Conservation (phyloP, 1,140 invertebrate species). For the Teleogryllus occipitalis region DNA sequence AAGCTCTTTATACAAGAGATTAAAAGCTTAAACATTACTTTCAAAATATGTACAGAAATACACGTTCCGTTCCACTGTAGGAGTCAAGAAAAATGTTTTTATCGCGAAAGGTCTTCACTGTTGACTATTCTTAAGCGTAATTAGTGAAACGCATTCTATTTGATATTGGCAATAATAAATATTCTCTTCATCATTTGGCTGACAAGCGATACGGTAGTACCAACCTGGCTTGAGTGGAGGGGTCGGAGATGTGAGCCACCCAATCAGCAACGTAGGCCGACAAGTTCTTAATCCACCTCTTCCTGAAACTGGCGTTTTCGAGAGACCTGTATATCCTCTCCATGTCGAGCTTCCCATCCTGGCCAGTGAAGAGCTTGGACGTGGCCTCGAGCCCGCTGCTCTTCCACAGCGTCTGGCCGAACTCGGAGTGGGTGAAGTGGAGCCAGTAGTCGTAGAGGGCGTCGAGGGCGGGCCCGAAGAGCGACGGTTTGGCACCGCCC, state of each 20-base stretch:
- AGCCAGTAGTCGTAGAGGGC: slow-evolving; percentile 66
- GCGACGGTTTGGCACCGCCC: background rate
- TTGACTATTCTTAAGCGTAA: too few relatives aligned
- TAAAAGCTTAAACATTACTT: too few relatives aligned
- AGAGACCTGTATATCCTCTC: slow-evolving; percentile 62
- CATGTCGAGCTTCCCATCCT: slow-evolving; percentile 57
- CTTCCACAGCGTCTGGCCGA: slow-evolving; percentile 61
- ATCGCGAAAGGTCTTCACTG: too few relatives aligned
- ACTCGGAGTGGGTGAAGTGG: slow-evolving; percentile 66
- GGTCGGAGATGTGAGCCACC: slow-evolving; percentile 63
- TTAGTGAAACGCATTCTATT: too few relatives aligned
- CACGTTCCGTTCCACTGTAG: too few relatives aligned
- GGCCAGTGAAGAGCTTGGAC: slow-evolving; percentile 48
- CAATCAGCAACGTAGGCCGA: slow-evolving; percentile 65
- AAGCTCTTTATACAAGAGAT: too few relatives aligned
- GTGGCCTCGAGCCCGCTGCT: slow-evolving; percentile 59
- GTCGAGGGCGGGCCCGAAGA: slow-evolving; percentile 57
- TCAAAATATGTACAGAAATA: too few relatives aligned
- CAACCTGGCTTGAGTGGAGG: slow-evolving; percentile 61
- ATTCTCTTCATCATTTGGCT: too few relatives aligned
- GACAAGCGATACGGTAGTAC: slow-evolving; percentile 19
- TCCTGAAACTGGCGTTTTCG: slow-evolving; percentile 64
- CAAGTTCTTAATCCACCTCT: slow-evolving; percentile 65
- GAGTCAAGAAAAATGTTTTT: too few relatives aligned
- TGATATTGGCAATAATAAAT: too few relatives aligned